These are phyloP conservation scores for Pogonognathellus flavescens DNA, from an alignment of 1,140 invertebrate species.

Conservation along the genomic window DNA sequence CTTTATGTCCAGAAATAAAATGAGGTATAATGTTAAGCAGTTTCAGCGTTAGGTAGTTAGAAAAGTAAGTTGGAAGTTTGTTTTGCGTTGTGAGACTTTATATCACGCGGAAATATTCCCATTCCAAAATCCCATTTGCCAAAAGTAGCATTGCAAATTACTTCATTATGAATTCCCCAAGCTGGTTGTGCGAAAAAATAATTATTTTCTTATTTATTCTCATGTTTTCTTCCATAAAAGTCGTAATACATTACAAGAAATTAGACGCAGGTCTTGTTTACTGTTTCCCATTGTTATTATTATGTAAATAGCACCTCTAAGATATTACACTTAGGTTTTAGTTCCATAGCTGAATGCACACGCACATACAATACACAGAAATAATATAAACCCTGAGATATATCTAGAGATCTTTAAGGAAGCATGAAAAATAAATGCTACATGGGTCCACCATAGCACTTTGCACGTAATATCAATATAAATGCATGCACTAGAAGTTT, in stretches of 20 bases:
- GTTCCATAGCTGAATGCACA: not conserved
- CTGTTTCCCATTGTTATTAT: slow-evolving; percentile 25
- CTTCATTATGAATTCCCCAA: slow-evolving; percentile 43
- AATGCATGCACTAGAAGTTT: not conserved
- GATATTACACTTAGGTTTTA: not conserved
- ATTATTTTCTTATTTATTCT: slow-evolving; percentile 39
- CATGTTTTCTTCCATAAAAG: slow-evolving; percentile 33
- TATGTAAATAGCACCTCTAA: not conserved
- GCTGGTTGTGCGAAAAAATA: slow-evolving; percentile 39
- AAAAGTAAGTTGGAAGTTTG: not conserved
- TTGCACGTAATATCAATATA: not conserved
- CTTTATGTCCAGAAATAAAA: not conserved
- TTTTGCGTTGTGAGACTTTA: not conserved
- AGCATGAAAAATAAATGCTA: no score
- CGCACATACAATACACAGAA: not conserved
- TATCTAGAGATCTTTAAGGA: no score
- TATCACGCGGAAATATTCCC: not conserved
- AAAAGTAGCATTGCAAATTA: slow-evolving; percentile 14
- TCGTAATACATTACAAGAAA: slow-evolving; percentile 28
- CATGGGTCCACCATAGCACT: no score
- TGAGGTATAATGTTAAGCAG: not conserved
- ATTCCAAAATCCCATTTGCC: not conserved
- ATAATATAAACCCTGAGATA: not conserved
- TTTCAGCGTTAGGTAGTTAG: not conserved
- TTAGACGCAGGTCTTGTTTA: slow-evolving; percentile 37